A percentile compares a stretch with the other conserved stretches of the same genome.
Conservation (phyloP, 2,888 invertebrate species). For the Drosophila cracens region DNA sequence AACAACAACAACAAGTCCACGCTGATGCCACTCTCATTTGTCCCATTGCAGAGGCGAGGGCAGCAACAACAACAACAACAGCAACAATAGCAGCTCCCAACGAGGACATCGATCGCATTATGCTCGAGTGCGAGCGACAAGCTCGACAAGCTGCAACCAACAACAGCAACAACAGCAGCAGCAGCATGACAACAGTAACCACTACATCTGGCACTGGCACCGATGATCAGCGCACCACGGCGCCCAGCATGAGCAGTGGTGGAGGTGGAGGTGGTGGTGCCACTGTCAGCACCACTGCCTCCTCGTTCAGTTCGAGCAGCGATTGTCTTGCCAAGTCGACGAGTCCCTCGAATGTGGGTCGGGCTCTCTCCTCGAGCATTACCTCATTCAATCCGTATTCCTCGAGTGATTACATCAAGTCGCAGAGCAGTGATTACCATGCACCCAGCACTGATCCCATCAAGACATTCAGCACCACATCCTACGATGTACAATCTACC, state of each 20-base stretch:
- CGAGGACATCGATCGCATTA: slow-evolving; percentile 84
- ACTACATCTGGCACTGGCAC: slow-evolving; percentile 39
- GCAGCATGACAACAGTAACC: slow-evolving; percentile 16
- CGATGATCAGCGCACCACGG: slow-evolving; percentile 74
- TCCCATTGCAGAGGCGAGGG: slow-evolving; percentile 81
- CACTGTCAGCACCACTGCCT: slow-evolving; percentile 65
- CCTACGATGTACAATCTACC: slow-evolving; percentile 84
- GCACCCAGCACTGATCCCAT: slow-evolving; percentile 85
- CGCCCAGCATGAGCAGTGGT: slow-evolving; percentile 72
- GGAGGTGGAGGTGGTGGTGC: slow-evolving; percentile 47
- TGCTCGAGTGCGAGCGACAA: slow-evolving; percentile 84
- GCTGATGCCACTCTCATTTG: slow-evolving; percentile 79
- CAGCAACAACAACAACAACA: slow-evolving; percentile 24
- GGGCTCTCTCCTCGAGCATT: slow-evolving; percentile 84
- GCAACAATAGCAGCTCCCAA: slow-evolving; percentile 31
- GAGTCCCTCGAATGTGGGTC: slow-evolving; percentile 80
- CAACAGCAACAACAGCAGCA: slow-evolving; percentile 22
- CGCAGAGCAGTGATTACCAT: slow-evolving; percentile 84
- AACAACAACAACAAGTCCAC: slow-evolving; percentile 10
- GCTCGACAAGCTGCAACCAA: slow-evolving; percentile 51
- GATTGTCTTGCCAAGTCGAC: slow-evolving; percentile 84
- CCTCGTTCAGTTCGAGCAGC: slow-evolving; percentile 84
- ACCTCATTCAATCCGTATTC: slow-evolving; percentile 85
- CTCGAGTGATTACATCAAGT: slow-evolving; percentile 85
- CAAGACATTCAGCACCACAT: slow-evolving; percentile 85